These are phyloP conservation scores for Antidorcas marsupialis DNA, from an alignment of 2,113 vertebrate species.

Conservation along the genomic window DNA sequence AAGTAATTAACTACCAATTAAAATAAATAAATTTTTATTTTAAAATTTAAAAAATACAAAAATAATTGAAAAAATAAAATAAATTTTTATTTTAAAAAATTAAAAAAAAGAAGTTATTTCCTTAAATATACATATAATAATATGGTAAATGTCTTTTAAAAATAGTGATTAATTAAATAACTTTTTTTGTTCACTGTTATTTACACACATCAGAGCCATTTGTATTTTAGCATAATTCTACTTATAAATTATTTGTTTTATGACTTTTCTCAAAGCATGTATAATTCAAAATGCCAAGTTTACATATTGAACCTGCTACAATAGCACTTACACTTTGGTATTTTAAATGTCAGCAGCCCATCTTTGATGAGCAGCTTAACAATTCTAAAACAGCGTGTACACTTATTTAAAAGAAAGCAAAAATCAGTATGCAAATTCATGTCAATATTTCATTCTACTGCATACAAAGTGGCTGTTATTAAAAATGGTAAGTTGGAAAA, in stretches of 20 bases:
- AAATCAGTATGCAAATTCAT: not conserved
- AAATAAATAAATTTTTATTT: too few relatives aligned
- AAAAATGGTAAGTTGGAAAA: not conserved
- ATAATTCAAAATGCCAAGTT: not conserved
- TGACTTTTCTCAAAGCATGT: not conserved
- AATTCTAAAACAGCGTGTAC: constrained; percentile 17
- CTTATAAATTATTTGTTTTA: not conserved
- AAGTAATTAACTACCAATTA: too few relatives aligned
- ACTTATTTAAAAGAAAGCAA: not conserved
- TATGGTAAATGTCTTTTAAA: not conserved
- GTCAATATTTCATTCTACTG: constrained; percentile 7
- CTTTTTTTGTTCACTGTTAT: not conserved
- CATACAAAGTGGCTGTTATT: not conserved
- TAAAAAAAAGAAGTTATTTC: not conserved
- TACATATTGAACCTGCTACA: not conserved
- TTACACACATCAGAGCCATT: not conserved
- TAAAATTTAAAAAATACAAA: not conserved
- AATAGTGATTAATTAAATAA: not conserved
- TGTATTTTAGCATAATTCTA: not conserved
- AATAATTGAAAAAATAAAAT: too few relatives aligned
- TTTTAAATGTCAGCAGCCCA: not conserved
- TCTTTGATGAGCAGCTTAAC: not conserved
- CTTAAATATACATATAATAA: not conserved
- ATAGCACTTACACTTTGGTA: not conserved
- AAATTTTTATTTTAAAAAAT: not conserved